Evolutionary conservation across 2,113 vertebrate species (phyloP).

Genomic region (Vireo altiloquus): DNA sequence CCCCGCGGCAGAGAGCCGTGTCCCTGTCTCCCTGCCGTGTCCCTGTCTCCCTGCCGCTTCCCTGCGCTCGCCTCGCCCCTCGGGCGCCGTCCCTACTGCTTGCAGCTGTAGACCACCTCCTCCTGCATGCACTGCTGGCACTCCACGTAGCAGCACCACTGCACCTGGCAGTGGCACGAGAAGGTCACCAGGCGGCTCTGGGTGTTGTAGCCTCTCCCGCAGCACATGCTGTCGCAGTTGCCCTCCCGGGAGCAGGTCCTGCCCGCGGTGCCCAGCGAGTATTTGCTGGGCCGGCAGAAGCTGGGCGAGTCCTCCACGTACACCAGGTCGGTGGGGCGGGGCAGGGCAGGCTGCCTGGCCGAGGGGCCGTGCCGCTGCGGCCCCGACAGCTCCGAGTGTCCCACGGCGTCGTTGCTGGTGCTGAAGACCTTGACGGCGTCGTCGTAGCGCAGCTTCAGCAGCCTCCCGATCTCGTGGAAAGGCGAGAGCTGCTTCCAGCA

Average conservation of each 20-base stretch:
- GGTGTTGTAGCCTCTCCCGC: constrained; percentile 94
- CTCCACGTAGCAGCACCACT: constrained; percentile 98
- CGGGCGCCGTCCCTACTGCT: constrained; percentile 66
- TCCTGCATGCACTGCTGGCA: constrained; percentile 93
- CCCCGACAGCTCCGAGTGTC: constrained; percentile 83
- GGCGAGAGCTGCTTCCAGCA: constrained; percentile 98
- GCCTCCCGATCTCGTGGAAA: constrained; percentile 89
- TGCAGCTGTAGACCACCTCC: constrained; percentile 96
- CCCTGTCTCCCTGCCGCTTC: neutral
- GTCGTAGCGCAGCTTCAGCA: constrained; percentile 91
- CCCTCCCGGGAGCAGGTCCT: constrained; percentile 88
- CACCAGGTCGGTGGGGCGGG: constrained; percentile 85
- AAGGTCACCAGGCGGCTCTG: constrained; percentile 89
- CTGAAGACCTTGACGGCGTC: constrained; percentile 87
- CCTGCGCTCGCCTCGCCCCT: neutral
- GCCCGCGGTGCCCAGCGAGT: constrained; percentile 87
- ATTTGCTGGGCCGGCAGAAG: constrained; percentile 92
- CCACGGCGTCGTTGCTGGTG: constrained; percentile 89
- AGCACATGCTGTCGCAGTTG: constrained; percentile 94
- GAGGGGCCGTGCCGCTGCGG: constrained; percentile 66
- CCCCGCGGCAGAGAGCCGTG: neutral
- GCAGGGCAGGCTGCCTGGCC: constrained; percentile 18
- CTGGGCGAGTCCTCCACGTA: constrained; percentile 96
- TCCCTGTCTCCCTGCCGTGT: neutral
- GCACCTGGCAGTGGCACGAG: constrained; percentile 97